Conservation (phyloP, 2,113 vertebrate species). For the Morone chrysops region DNA sequence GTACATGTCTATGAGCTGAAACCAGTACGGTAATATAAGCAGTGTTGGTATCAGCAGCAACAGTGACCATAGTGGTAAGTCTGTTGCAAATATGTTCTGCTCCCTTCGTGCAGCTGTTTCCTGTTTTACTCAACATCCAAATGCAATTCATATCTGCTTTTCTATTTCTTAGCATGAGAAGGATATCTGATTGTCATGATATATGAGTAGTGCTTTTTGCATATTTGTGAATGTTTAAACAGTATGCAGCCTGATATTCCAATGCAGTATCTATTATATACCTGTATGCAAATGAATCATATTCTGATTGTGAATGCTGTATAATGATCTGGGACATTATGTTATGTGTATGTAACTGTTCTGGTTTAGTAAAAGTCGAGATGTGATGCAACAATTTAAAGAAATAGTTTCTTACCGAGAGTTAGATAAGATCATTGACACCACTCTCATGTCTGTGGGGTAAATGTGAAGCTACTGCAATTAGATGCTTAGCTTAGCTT, state of each 20-base stretch:
- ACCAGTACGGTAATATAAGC: neutral
- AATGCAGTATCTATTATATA: too few species aligned
- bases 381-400: too few species aligned
- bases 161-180: neutral
- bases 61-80: too few species aligned
- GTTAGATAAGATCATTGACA: neutral
- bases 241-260: too few species aligned
- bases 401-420: neutral
- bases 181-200: neutral
- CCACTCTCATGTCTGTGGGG: neutral
- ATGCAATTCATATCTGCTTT: neutral
- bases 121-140: neutral
- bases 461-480: neutral
- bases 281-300: too few species aligned
- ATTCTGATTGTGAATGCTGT: too few species aligned
- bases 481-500: neutral
- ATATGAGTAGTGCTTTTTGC: neutral
- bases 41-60: neutral
- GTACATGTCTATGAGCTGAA: neutral
- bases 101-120: slow-evolving; percentile 43
- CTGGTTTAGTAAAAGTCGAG: too few species aligned
- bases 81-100: neutral
- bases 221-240: neutral
- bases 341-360: too few species aligned
- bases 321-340: too few species aligned